Percentiles rank a stretch among this genome's conserved stretches.
phyloP scores from a whole-genome alignment of 2,113 vertebrate species.

The Prunella himalayana region DNA sequence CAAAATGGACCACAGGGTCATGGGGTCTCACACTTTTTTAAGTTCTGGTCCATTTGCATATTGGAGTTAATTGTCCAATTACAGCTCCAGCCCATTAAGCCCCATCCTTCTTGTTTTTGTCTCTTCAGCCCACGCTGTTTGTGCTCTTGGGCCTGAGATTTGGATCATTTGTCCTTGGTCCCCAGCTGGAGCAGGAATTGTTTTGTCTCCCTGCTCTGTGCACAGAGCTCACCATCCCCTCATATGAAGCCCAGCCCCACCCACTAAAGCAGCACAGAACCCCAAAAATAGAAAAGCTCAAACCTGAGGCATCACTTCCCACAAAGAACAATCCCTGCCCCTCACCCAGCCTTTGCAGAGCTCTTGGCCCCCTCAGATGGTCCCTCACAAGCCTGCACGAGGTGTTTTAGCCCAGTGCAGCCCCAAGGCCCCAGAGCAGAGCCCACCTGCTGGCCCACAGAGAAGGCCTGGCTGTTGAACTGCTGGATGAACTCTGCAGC shows the following conservation, averaged over 20 bases:
- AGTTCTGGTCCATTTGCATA: not conserved
- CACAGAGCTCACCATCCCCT: not conserved
- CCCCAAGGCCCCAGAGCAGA: not conserved
- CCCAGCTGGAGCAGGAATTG: not conserved
- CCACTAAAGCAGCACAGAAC: not conserved
- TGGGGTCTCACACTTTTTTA: not conserved
- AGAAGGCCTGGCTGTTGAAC: slow-evolving; percentile 93
- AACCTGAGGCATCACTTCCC: not conserved
- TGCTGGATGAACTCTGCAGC: slow-evolving; percentile 88
- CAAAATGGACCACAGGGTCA: not conserved
- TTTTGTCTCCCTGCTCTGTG: not conserved
- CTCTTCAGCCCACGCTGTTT: accelerated
- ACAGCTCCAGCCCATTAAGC: accelerated
- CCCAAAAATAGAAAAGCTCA: not conserved
- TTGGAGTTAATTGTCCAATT: not conserved
- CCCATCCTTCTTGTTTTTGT: not conserved
- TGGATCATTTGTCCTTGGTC: not conserved
- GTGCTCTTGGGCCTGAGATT: not conserved
- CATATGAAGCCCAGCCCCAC: accelerated
- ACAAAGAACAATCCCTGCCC: not conserved
- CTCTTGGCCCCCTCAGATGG: not conserved
- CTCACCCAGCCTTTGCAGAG: not conserved
- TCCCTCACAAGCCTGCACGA: not conserved
- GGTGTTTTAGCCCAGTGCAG: not conserved
- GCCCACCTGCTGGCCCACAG: slow-evolving; percentile 85